Percentiles rank a stretch among this genome's conserved stretches.
Evolutionary conservation across 2,113 vertebrate genomes (phyloP).

Genomic region (Platysteira castanea): DNA sequence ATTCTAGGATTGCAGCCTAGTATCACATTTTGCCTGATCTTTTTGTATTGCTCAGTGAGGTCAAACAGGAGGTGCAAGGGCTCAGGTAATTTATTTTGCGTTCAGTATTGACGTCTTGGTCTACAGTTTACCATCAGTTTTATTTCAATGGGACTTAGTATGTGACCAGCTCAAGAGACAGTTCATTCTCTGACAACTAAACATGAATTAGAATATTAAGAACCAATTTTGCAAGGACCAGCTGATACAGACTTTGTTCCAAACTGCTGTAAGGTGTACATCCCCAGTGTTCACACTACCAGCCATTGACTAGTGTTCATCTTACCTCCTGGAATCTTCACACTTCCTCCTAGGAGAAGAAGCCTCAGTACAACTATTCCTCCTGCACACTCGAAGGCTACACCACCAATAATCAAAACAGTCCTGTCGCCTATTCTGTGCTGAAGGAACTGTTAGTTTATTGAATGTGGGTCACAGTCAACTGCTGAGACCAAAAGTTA

Average conservation of each 20-base stretch:
- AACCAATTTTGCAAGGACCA: background rate
- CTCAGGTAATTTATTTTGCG: background rate
- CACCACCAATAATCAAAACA: background rate
- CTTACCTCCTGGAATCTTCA: background rate
- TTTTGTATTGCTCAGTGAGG: background rate
- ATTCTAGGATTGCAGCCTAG: background rate
- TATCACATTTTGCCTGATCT: background rate
- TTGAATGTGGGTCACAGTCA: background rate
- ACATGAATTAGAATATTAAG: background rate
- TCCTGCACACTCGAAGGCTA: background rate
- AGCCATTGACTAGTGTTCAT: background rate
- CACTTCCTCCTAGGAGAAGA: background rate
- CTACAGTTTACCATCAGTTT: background rate
- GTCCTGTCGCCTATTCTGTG: background rate
- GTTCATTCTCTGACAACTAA: background rate
- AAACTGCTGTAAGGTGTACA: background rate
- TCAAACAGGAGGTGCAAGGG: background rate
- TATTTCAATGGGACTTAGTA: background rate
- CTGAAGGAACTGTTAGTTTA: background rate
- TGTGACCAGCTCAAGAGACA: background rate
- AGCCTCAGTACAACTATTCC: background rate
- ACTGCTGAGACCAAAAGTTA: background rate
- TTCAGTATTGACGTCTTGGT: background rate
- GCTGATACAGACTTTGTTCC: background rate
- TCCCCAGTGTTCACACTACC: background rate